Percentiles rank a stretch among this genome's conserved stretches.
Conservation (phyloP, 2,797 vertebrate genomes). For the Anabas testudineus region DNA sequence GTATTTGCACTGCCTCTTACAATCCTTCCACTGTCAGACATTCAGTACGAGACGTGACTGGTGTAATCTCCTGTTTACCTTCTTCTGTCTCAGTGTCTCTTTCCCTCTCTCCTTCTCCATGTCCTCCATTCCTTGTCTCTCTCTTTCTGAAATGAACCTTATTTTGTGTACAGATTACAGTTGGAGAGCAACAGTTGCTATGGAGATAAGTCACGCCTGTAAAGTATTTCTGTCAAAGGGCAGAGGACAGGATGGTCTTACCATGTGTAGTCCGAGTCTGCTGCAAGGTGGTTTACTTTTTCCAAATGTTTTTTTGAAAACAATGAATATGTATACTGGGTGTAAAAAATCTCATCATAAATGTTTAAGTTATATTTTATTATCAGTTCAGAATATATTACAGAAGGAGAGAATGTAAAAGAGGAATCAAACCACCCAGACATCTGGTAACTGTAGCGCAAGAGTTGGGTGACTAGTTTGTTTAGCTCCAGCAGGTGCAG, state of each 20-base stretch:
- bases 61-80: slow-evolving; percentile 34
- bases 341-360: neutral
- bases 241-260: slow-evolving; percentile 55
- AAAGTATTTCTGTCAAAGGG: slow-evolving; percentile 71
- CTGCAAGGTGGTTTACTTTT: slow-evolving; percentile 44
- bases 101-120: slow-evolving; percentile 28
- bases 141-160: slow-evolving; percentile 63
- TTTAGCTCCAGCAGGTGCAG: too few relatives aligned
- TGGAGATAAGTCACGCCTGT: slow-evolving; percentile 81
- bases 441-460: neutral
- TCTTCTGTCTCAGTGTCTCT: slow-evolving; percentile 19
- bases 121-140: slow-evolving; percentile 47
- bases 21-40: slow-evolving; percentile 21
- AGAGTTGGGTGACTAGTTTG: too few relatives aligned
- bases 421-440: neutral
- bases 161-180: slow-evolving; percentile 71
- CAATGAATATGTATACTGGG: neutral
- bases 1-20: slow-evolving; percentile 36
- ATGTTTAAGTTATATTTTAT: neutral
- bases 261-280: slow-evolving; percentile 40
- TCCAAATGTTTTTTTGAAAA: slow-evolving; percentile 11
- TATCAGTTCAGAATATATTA: neutral
- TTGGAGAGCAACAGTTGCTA: slow-evolving; percentile 83
- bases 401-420: too few relatives aligned
- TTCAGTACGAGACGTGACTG: slow-evolving; percentile 28